phyloP scores from a whole-genome alignment of 2,113 vertebrate genomes.

The Hypomesus transpacificus region DNA sequence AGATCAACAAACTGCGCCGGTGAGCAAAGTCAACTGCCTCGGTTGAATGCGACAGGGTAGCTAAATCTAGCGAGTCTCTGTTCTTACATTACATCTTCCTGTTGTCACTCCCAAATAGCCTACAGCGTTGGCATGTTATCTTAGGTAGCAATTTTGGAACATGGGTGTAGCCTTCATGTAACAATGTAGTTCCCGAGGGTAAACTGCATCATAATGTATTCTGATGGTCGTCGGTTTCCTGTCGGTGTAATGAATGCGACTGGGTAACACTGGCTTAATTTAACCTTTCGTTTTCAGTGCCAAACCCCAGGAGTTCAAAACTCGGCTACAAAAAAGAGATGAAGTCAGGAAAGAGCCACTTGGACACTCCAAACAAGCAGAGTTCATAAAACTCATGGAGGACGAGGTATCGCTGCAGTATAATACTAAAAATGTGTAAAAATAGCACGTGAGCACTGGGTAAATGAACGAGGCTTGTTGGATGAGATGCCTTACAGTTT shows the following conservation, averaged over 20 bases:
- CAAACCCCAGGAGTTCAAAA: slow-evolving; percentile 82
- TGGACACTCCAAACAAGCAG: slow-evolving; percentile 81
- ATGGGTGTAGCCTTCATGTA: background rate
- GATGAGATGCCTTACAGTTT: background rate
- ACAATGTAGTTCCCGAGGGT: too few relatives aligned
- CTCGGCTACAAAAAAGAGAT: slow-evolving; percentile 74
- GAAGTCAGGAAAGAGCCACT: slow-evolving; percentile 77
- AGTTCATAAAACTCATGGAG: slow-evolving; percentile 82
- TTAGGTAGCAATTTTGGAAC: background rate
- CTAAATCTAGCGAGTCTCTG: background rate
- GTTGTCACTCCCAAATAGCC: too few relatives aligned
- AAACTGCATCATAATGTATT: background rate
- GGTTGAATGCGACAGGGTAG: background rate
- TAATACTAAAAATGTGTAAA: too few relatives aligned
- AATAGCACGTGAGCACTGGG: too few relatives aligned
- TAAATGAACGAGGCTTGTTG: too few relatives aligned
- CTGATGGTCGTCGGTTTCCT: too few relatives aligned
- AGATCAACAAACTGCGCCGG: slow-evolving; percentile 88
- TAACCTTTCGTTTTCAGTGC: slow-evolving; percentile 64
- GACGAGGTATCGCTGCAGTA: slow-evolving; percentile 64
- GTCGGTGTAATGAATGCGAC: too few relatives aligned
- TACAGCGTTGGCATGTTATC: background rate
- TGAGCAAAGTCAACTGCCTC: slow-evolving; percentile 39
- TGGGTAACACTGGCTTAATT: background rate
- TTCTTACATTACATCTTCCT: background rate